A percentile compares a stretch with the other conserved stretches of the same genome.
Evolutionary conservation across 1,140 invertebrate species (phyloP).

Genomic region (Drosophila micromelanica): DNA sequence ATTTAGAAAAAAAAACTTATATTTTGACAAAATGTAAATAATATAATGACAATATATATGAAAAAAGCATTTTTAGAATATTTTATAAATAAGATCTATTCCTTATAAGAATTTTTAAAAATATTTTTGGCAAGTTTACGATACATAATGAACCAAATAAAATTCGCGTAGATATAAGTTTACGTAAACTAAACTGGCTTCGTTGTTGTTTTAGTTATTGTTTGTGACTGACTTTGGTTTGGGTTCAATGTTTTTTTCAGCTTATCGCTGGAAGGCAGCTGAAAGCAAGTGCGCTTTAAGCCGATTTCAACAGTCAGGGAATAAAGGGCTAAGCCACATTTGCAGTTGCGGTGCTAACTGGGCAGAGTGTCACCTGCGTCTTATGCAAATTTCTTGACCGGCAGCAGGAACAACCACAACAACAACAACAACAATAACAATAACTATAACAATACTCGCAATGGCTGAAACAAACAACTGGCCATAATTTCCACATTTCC

Average conservation of each 20-base stretch:
- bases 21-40: too few species aligned
- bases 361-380: conserved; percentile 59
- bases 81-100: too few species aligned
- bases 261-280: too few species aligned
- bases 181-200: background rate
- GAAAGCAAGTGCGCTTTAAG: too few species aligned
- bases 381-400: conserved; percentile 61
- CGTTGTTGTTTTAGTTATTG: background rate
- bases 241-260: background rate
- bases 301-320: background rate
- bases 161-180: background rate
- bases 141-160: too few species aligned
- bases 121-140: too few species aligned
- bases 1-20: too few species aligned
- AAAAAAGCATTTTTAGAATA: too few species aligned
- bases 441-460: background rate
- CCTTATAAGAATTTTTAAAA: too few species aligned
- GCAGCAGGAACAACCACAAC: conserved; percentile 8
- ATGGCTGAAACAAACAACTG: conserved; percentile 52
- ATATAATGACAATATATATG: too few species aligned
- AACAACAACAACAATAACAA: conserved; percentile 13
- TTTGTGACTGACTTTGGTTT: too few species aligned
- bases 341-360: conserved; percentile 5
- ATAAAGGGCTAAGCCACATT: background rate
- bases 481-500: conserved; percentile 80